phyloP scores from a whole-genome alignment of 2,797 vertebrate species.

The Hirundo rustica region DNA sequence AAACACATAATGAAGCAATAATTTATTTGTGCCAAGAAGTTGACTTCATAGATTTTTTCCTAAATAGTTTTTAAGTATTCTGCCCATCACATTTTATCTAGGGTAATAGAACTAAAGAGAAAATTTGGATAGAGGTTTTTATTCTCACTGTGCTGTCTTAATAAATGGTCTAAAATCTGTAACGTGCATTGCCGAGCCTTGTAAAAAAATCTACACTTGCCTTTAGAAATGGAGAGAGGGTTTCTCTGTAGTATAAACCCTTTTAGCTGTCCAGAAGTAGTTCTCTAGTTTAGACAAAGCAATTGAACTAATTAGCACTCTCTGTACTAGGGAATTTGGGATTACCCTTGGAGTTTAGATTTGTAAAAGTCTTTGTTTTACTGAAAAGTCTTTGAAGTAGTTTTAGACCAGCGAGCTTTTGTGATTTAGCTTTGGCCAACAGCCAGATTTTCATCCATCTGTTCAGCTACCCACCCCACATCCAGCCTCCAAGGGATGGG shows the following conservation, averaged over 20 bases:
- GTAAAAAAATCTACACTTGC: not conserved
- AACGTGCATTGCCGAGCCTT: fast-evolving
- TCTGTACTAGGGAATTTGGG: not conserved
- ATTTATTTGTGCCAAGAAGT: not conserved
- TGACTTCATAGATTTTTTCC: not conserved
- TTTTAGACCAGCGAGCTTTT: not conserved
- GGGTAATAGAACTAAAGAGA: not conserved
- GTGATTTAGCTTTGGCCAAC: not conserved
- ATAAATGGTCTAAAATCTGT: not conserved
- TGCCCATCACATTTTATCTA: not conserved
- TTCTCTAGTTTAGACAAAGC: not conserved
- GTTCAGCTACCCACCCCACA: not conserved
- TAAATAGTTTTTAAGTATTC: not conserved
- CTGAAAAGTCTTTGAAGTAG: not conserved
- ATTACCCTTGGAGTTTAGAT: not conserved
- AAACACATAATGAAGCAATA: not conserved
- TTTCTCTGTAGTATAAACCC: not conserved
- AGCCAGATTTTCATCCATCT: not conserved
- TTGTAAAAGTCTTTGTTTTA: not conserved
- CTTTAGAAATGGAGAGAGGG: not conserved
- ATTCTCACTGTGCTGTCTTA: not conserved
- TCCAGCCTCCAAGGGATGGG: not conserved
- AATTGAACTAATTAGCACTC: not conserved
- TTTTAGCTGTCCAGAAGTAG: not conserved
- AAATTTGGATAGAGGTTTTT: not conserved